These are phyloP conservation scores for Pterostichus niger DNA, from an alignment of 2,888 invertebrate species.

Conservation along the genomic window DNA sequence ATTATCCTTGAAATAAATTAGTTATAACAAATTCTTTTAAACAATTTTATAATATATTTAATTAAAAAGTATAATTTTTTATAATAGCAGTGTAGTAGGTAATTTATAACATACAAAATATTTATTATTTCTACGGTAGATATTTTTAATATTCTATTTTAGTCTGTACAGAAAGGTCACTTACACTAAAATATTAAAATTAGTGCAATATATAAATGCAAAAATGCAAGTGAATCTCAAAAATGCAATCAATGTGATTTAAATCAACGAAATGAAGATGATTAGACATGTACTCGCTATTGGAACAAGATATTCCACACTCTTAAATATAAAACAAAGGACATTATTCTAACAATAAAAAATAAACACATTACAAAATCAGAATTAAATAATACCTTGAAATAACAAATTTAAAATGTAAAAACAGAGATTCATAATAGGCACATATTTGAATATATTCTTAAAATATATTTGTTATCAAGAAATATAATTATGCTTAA, in stretches of 20 bases:
- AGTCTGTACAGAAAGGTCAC: conserved; percentile 32
- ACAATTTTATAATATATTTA: too few species aligned
- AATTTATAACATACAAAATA: not conserved
- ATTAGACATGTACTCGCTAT: conserved; percentile 53
- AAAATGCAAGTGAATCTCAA: conserved; percentile 18
- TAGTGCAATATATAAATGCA: conserved; percentile 38
- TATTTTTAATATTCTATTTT: not conserved
- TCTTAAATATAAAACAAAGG: conserved; percentile 36
- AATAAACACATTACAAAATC: conserved; percentile 24
- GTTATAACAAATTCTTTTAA: too few species aligned
- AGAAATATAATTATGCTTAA: too few species aligned
- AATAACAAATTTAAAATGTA: conserved; percentile 12
- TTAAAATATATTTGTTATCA: conserved; percentile 2
- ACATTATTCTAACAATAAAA: not conserved
- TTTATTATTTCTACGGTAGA: not conserved
- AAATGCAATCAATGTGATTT: conserved; percentile 54
- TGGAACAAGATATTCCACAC: conserved; percentile 6
- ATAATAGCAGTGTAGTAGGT: not conserved
- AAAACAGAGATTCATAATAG: conserved; percentile 24
- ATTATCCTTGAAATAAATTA: too few species aligned
- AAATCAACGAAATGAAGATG: conserved; percentile 27
- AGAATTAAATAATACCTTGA: conserved; percentile 35
- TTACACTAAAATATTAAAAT: conserved; percentile 17
- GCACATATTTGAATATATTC: not conserved
- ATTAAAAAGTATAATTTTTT: not conserved